These are phyloP conservation scores for Petaurus breviceps DNA, from an alignment of 2,113 vertebrate species.

Conservation along the genomic window DNA sequence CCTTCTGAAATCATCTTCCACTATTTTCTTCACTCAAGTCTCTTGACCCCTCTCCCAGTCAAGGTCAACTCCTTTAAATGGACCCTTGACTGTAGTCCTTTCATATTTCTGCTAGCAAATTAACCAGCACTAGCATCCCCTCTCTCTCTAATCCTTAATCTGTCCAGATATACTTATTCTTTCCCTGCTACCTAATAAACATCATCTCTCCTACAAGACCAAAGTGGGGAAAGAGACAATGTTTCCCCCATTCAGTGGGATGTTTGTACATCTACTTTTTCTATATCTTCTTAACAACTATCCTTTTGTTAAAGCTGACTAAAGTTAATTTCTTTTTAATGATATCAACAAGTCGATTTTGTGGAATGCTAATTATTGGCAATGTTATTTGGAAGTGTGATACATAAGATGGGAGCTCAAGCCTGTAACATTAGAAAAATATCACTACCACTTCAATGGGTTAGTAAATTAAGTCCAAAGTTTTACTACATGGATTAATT, in stretches of 20 bases:
- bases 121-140: background rate
- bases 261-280: too few relatives aligned
- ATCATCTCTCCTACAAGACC: background rate
- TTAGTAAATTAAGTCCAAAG: too few relatives aligned
- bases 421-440: background rate
- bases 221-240: background rate
- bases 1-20: background rate
- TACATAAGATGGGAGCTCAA: background rate
- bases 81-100: background rate
- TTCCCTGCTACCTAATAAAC: background rate
- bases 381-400: background rate
- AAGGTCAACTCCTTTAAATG: background rate
- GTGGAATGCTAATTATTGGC: background rate
- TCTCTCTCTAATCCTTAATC: background rate
- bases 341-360: background rate
- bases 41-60: background rate
- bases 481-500: too few relatives aligned
- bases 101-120: background rate
- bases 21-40: background rate
- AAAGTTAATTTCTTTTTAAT: background rate
- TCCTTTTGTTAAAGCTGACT: background rate
- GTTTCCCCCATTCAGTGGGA: too few relatives aligned
- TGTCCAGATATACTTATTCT: background rate
- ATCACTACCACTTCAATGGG: too few relatives aligned
- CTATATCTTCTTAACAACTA: background rate